phyloP scores from a whole-genome alignment of 53 echinoderm and acorn worm species.

The Echinarachnius parma region DNA sequence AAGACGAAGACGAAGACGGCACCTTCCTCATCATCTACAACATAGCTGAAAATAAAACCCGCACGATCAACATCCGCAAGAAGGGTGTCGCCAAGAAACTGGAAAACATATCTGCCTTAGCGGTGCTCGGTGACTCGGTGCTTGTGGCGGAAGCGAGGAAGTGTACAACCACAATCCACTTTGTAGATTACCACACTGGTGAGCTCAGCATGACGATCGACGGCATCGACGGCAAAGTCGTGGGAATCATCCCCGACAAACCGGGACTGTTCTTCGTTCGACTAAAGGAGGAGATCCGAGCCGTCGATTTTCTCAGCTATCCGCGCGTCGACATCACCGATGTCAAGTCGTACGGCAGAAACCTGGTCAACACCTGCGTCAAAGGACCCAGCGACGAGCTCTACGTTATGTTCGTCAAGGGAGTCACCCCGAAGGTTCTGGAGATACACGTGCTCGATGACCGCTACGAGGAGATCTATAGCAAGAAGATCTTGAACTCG shows the following conservation, averaged over 20 bases:
- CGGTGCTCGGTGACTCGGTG: slow-evolving; percentile 2
- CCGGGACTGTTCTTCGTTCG: too few species aligned
- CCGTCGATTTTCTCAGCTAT: slow-evolving; percentile 5
- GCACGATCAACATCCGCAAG: slow-evolving; percentile 3
- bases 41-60: not conserved
- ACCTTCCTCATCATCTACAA: not conserved
- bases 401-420: slow-evolving; percentile 35
- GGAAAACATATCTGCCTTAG: slow-evolving; percentile 9
- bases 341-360: slow-evolving; percentile 21
- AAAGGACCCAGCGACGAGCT: slow-evolving; percentile 20
- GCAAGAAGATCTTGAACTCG: slow-evolving; percentile 2
- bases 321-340: slow-evolving; percentile 18
- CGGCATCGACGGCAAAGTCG: too few species aligned
- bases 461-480: slow-evolving; percentile 6
- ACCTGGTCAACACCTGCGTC: slow-evolving; percentile 26
- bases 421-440: slow-evolving; percentile 28
- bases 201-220: slow-evolving; percentile 13
- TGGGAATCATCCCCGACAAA: too few species aligned
- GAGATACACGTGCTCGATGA: slow-evolving; percentile 25
- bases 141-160: slow-evolving; percentile 14
- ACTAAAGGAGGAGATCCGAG: slow-evolving; percentile 18
- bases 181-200: slow-evolving; percentile 8
- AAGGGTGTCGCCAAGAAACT: slow-evolving; percentile 16
- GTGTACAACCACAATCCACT: slow-evolving; percentile 3
- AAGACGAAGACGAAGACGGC: too few species aligned